Evolutionary conservation across 2,113 vertebrate species (phyloP).

Genomic region (Aspiorhynchus laticeps): DNA sequence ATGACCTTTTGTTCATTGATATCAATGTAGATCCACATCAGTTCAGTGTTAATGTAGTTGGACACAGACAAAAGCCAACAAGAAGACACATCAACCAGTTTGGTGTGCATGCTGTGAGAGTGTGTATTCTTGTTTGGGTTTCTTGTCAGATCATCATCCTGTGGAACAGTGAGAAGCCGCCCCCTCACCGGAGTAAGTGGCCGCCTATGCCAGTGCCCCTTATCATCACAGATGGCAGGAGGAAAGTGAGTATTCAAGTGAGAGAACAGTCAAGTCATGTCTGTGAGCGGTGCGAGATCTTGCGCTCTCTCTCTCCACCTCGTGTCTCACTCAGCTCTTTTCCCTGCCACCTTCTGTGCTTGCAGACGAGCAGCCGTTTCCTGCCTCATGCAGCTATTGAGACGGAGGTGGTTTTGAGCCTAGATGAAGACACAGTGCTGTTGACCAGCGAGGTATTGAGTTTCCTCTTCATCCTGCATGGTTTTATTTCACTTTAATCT

Average conservation of each 20-base stretch:
- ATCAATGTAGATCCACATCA: neutral
- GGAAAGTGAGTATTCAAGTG: conserved; percentile 78
- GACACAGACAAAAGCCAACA: neutral
- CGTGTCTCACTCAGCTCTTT: neutral
- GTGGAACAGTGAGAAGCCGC: conserved; percentile 88
- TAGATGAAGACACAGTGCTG: conserved; percentile 85
- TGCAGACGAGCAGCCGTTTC: conserved; percentile 88
- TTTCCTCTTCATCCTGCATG: neutral
- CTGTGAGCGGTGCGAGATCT: conserved; percentile 21
- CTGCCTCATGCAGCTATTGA: conserved; percentile 81
- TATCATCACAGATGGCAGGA: conserved; percentile 79
- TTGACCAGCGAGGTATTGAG: conserved; percentile 86
- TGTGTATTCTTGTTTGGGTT: conserved; percentile 18
- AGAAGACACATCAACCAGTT: neutral
- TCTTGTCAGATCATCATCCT: conserved; percentile 86
- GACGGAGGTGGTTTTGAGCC: conserved; percentile 88
- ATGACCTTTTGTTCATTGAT: neutral
- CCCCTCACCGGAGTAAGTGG: conserved; percentile 80
- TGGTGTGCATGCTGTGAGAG: conserved; percentile 7
- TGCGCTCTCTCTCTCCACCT: neutral
- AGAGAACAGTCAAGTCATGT: conserved; percentile 12
- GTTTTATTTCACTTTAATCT: neutral
- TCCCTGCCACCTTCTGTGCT: conserved; percentile 17
- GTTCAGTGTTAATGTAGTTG: neutral
- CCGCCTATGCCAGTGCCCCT: conserved; percentile 85